Percentiles rank a stretch among this genome's conserved stretches.
These are phyloP conservation scores for Cyanoramphus novaezelandiae DNA, from an alignment of 2,113 vertebrate genomes.

Conservation along the genomic window DNA sequence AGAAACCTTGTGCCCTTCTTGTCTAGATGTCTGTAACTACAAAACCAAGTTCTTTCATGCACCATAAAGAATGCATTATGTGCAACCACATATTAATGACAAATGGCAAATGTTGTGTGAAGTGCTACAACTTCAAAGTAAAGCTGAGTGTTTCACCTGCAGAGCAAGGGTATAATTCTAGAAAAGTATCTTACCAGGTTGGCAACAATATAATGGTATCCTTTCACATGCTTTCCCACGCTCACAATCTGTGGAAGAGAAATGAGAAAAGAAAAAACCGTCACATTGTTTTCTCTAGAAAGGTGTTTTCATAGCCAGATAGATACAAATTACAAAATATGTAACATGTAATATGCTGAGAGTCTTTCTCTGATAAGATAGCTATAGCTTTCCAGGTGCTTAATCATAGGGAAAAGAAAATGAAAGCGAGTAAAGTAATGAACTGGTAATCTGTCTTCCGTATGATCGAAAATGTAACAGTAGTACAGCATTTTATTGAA, in stretches of 20 bases:
- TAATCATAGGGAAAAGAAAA: neutral
- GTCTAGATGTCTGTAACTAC: neutral
- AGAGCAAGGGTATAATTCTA: slow-evolving; percentile 51
- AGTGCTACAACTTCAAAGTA: neutral
- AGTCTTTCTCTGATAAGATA: neutral
- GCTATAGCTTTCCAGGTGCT: neutral
- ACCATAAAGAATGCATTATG: neutral
- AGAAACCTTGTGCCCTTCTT: neutral
- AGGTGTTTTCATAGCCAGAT: neutral
- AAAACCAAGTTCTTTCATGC: neutral
- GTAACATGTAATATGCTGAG: neutral
- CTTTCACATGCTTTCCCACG: slow-evolving; percentile 95
- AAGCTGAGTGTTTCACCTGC: slow-evolving; percentile 23
- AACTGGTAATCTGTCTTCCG: neutral
- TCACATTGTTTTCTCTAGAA: neutral
- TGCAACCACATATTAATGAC: neutral
- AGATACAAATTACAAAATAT: neutral
- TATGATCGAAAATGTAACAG: neutral
- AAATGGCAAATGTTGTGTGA: neutral
- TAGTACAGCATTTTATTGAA: neutral
- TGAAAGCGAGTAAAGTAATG: neutral
- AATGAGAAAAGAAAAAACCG: neutral
- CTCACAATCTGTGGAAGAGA: slow-evolving; percentile 85
- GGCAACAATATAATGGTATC: slow-evolving; percentile 96
- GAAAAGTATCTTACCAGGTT: slow-evolving; percentile 88